phyloP scores from a whole-genome alignment of 2,113 vertebrate genomes.

The Centropristis striata region DNA sequence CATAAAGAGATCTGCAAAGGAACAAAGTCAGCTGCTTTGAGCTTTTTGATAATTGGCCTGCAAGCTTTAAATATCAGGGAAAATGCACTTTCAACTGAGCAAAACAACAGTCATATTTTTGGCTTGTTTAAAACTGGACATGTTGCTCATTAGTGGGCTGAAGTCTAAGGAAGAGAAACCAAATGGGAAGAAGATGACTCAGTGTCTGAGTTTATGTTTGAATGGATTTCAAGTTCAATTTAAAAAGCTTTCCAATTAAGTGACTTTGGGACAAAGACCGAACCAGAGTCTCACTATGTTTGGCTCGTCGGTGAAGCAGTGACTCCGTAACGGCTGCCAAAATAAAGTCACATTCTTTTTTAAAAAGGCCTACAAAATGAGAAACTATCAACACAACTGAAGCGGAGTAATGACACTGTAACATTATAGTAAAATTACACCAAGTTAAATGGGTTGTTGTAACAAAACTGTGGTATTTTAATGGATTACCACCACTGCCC shows the following conservation, averaged over 20 bases:
- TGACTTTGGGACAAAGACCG: background rate
- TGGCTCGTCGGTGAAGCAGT: background rate
- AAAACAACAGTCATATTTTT: background rate
- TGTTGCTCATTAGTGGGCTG: constrained; percentile 16
- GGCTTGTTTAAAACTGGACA: constrained; percentile 17
- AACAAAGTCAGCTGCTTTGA: background rate
- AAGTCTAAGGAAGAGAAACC: constrained; percentile 24
- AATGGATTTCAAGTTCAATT: constrained; percentile 8
- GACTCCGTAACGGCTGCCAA: background rate
- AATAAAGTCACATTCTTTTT: background rate
- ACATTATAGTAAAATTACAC: too few species aligned
- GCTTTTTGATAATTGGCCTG: background rate
- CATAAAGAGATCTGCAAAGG: background rate
- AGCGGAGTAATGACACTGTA: background rate
- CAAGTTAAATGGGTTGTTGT: too few species aligned
- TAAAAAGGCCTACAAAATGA: background rate
- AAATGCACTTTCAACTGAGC: background rate
- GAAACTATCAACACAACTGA: background rate
- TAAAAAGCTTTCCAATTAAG: background rate
- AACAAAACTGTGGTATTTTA: too few species aligned
- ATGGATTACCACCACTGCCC: too few species aligned
- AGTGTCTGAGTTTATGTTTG: constrained; percentile 20
- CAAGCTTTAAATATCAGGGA: background rate
- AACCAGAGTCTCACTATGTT: too few species aligned
- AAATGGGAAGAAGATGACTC: constrained; percentile 30